A percentile compares a stretch with the other conserved stretches of the same genome.
Evolutionary conservation across 2,113 vertebrate genomes (phyloP).

Genomic region (Manacus vitellinus): DNA sequence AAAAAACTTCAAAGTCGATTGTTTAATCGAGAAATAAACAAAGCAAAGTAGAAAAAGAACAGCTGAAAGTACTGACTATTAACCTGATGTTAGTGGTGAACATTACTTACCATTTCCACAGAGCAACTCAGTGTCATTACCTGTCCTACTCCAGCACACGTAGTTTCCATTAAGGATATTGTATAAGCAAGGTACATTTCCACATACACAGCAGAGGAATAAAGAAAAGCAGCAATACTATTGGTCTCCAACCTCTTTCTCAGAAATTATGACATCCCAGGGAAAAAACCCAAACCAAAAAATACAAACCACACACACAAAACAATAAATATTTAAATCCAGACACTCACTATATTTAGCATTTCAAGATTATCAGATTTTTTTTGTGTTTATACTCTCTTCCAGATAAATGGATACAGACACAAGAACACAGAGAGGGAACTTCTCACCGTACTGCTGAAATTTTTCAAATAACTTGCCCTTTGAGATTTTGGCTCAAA

Average conservation of each 20-base stretch:
- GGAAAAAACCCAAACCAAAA: not conserved
- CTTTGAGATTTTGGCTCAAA: not conserved
- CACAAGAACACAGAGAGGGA: not conserved
- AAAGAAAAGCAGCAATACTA: not conserved
- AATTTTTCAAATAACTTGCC: not conserved
- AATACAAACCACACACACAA: fast-evolving
- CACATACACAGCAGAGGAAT: not conserved
- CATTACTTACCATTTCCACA: not conserved
- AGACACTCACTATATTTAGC: not conserved
- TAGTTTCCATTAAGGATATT: not conserved
- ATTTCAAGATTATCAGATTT: not conserved
- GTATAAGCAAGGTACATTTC: not conserved
- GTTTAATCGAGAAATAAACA: not conserved
- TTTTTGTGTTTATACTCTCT: not conserved
- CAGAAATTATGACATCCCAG: not conserved
- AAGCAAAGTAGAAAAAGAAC: not conserved
- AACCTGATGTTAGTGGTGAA: not conserved
- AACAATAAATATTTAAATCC: not conserved
- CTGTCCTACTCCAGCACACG: not conserved
- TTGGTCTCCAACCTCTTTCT: not conserved
- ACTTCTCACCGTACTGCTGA: not conserved
- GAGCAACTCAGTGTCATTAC: not conserved
- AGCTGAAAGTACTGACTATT: not conserved
- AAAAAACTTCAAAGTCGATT: not conserved
- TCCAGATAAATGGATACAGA: not conserved